Evolutionary conservation across 2,113 vertebrate species (phyloP), one percentile per base, ranked within the genome.

Genomic region (Chaenocephalus aceratus): DNA sequence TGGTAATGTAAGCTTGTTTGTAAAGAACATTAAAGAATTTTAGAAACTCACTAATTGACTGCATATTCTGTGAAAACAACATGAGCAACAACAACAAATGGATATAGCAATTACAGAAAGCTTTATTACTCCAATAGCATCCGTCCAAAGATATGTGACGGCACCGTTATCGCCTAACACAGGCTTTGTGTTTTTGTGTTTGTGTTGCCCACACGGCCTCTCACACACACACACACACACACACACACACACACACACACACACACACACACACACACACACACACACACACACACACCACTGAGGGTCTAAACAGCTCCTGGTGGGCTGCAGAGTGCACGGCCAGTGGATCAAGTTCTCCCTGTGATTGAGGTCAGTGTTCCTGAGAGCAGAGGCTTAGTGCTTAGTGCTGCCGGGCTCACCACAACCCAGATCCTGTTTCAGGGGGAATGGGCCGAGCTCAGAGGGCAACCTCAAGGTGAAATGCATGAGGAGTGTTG

Each of bases 271-370:
- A 36, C 54, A 51, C 46, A 63, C 59, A 52, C 16, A 56, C 59
- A 59, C 66, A 63, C 64, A 58, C 30, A 59, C 21, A 36, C 54
- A 26, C 26, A 26, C 26, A 26, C 26, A 26, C 26, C 54, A 77
- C 61, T 49, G 59, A 72, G 79, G 68, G 61, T 51, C 78, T 70
- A n/a, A 81, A 70, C 72, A 70, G 73, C 66, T 85, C 16, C 58
- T 79, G 67, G 70, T 80, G 83, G 86, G 68, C 73, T 54, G 54
- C 66, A 82, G 74, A 86, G 82, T 88, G 54, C 52, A n/a, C 1
- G 23, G 67, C 65, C 75, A 88, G 87, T 92, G 83, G 91, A 92
- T 93, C 86, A 77, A 64, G 87, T 94, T 91, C 85, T 85, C 49
- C 51, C 30, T 86, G 60, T 87, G 83, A 91, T 77, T 62, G 79